phyloP scores from a whole-genome alignment of 2,113 vertebrate genomes.

The Turdus rufiventris region DNA sequence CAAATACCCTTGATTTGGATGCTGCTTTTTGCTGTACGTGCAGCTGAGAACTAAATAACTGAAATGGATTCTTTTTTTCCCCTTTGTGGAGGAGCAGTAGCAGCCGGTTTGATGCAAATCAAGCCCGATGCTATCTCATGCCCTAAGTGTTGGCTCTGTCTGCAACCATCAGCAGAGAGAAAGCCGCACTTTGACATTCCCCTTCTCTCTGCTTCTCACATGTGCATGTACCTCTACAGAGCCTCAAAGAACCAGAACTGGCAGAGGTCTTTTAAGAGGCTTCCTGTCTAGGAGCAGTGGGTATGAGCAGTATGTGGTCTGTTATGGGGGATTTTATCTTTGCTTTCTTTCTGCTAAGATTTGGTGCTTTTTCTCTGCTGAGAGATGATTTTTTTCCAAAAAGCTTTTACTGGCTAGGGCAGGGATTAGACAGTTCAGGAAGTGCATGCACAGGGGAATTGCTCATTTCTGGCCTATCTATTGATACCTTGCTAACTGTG shows the following conservation, averaged over 20 bases:
- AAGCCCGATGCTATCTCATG: background rate
- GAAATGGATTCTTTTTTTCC: background rate
- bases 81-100: background rate
- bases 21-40: background rate
- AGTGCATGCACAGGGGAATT: background rate
- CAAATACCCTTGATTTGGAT: background rate
- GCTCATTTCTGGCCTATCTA: background rate
- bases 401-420: conserved; percentile 10
- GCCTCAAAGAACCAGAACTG: background rate
- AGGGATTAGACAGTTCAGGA: background rate
- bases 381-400: conserved; percentile 1
- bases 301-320: conserved; percentile 5
- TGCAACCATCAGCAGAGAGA: background rate
- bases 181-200: background rate
- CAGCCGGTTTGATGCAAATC: conserved; percentile 24
- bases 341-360: conserved; percentile 27
- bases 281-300: conserved; percentile 32
- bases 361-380: background rate
- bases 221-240: background rate
- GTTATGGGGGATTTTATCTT: conserved; percentile 11
- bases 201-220: background rate
- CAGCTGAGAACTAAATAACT: background rate
- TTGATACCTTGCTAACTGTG: conserved; percentile 4
- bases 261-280: conserved; percentile 24
- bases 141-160: background rate